These are phyloP conservation scores for Cynoglossus semilaevis DNA, from an alignment of 2,113 vertebrate genomes.

Conservation along the genomic window DNA sequence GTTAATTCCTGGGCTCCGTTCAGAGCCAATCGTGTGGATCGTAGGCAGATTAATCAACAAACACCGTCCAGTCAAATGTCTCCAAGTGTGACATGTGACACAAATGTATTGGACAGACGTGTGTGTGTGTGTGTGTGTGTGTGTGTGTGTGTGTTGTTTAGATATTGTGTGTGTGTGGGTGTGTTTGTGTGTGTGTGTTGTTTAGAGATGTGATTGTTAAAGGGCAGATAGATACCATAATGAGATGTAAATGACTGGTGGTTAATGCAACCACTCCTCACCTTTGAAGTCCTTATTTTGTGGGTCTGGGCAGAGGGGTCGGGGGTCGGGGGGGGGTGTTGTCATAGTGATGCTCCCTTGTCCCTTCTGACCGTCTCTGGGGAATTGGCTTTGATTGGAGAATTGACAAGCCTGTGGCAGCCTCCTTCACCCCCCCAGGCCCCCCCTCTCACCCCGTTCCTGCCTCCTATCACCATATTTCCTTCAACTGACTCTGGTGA, in stretches of 20 bases:
- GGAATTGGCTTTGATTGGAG: constrained; percentile 60
- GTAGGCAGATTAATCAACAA: too few relatives aligned
- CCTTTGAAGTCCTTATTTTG: constrained; percentile 63
- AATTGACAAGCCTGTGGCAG: constrained; percentile 70
- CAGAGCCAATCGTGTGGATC: too few relatives aligned
- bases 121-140: too few relatives aligned
- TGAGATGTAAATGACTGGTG: constrained; percentile 71
- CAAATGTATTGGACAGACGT: too few relatives aligned
- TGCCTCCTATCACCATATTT: constrained; percentile 2
- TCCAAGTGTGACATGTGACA: too few relatives aligned
- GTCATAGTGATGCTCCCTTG: constrained; percentile 64
- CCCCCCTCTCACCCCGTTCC: background rate
- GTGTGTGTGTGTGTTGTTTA: too few relatives aligned
- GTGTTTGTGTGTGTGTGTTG: constrained; percentile 10
- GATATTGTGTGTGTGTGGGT: constrained; percentile 14
- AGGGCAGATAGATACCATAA: constrained; percentile 42
- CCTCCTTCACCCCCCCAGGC: constrained; percentile 20
- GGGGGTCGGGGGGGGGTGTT: constrained; percentile 27
- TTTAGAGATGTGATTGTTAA: constrained; percentile 27
- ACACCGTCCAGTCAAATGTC: too few relatives aligned
- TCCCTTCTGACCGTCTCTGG: constrained; percentile 46
- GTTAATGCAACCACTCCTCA: constrained; percentile 51
- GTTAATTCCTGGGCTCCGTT: too few relatives aligned
- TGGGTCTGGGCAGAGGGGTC: constrained; percentile 1
- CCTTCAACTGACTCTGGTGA: too few relatives aligned